Conservation (phyloP, 2,113 vertebrate genomes). For the Leptobrachium ailaonicum region DNA sequence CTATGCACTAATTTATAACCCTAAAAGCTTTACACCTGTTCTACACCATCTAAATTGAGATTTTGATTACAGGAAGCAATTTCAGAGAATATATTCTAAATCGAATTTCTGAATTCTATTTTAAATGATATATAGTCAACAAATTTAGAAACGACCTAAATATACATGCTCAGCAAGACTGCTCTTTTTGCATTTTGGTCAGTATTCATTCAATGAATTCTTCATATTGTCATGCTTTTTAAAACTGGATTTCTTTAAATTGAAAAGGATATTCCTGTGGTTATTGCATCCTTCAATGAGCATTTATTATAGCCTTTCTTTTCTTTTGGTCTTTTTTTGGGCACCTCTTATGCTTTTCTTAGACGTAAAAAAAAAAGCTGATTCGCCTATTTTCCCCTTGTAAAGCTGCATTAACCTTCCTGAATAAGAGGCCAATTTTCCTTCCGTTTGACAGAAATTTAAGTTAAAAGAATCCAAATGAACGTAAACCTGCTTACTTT, state of each 20-base stretch:
- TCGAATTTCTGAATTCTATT: too few species aligned
- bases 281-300: conserved; percentile 22
- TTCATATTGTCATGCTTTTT: not conserved
- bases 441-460: conserved; percentile 25
- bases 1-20: too few species aligned
- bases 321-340: conserved; percentile 8
- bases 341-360: conserved; percentile 22
- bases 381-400: conserved; percentile 16
- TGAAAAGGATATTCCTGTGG: conserved; percentile 24
- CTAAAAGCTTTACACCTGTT: too few species aligned
- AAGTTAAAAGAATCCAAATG: conserved; percentile 26
- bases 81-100: too few species aligned
- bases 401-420: conserved; percentile 30
- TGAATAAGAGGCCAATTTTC: conserved; percentile 26
- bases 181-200: conserved; percentile 22
- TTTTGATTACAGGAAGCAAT: too few species aligned
- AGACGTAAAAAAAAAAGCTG: conserved; percentile 24
- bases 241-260: conserved; percentile 18
- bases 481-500: conserved; percentile 32
- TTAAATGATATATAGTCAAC: too few species aligned
- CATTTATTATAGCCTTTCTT: conserved; percentile 17
- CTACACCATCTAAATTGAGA: too few species aligned
- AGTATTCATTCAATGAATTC: not conserved
- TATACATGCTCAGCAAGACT: not conserved
- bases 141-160: too few species aligned